A percentile compares a stretch with the other conserved stretches of the same genome.
Evolutionary conservation across 2,797 vertebrate species (phyloP).

Genomic region (Periophthalmus magnuspinnatus): DNA sequence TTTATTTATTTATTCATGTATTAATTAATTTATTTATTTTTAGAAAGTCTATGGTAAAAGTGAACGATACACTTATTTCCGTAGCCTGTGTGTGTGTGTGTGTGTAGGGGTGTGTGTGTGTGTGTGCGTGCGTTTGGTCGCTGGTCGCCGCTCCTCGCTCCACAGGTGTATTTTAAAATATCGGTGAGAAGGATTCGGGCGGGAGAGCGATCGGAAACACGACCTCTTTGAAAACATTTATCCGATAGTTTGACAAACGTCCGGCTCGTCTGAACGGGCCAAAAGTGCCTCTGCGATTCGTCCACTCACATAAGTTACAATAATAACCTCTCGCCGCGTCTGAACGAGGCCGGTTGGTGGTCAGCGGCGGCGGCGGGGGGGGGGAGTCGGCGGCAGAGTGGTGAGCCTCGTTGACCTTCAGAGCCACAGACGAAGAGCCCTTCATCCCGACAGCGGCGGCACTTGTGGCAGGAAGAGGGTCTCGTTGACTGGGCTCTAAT

Average conservation of each 20-base stretch:
- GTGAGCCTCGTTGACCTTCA: constrained; percentile 77
- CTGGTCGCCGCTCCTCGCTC: too few relatives aligned
- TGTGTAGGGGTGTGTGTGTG: too few relatives aligned
- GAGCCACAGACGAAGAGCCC: constrained; percentile 72
- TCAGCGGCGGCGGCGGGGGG: constrained; percentile 33
- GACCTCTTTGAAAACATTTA: constrained; percentile 8
- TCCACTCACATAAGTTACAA: constrained; percentile 29
- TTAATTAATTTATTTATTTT: too few relatives aligned
- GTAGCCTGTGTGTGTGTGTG: too few relatives aligned
- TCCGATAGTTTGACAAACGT: constrained; percentile 19
- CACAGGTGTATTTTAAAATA: not conserved
- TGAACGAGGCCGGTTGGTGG: constrained; percentile 43
- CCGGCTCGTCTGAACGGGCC: constrained; percentile 27
- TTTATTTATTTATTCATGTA: too few relatives aligned
- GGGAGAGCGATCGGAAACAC: constrained; percentile 4
- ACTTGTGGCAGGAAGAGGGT: constrained; percentile 79
- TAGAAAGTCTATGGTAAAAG: too few relatives aligned
- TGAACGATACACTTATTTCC: too few relatives aligned
- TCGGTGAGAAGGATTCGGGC: not conserved
- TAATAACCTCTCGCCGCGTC: constrained; percentile 24
- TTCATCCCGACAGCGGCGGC: constrained; percentile 69
- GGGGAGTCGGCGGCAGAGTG: constrained; percentile 71
- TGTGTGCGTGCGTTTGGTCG: too few relatives aligned
- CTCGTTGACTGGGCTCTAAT: constrained; percentile 79
- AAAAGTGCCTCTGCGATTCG: constrained; percentile 32